Percentiles rank a stretch among this genome's conserved stretches.
Evolutionary conservation across 2,888 invertebrate genomes (phyloP).

Genomic region (Stenichneumon culpator): DNA sequence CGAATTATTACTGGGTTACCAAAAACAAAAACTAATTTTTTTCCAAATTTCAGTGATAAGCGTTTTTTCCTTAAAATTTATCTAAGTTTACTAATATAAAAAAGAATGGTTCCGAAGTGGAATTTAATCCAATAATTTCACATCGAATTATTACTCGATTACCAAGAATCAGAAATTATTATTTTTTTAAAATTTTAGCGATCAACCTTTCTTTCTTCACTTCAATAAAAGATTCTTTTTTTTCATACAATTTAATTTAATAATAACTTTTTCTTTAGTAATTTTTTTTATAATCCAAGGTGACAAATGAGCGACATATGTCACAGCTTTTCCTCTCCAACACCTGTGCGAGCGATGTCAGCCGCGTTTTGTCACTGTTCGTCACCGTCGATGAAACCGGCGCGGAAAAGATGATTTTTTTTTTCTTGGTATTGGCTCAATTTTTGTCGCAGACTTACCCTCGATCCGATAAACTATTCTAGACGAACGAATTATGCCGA

Average conservation of each 20-base stretch:
- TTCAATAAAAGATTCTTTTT: background rate
- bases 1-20: too few relatives aligned
- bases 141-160: too few relatives aligned
- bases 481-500: background rate
- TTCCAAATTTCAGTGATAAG: too few relatives aligned
- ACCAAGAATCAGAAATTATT: too few relatives aligned
- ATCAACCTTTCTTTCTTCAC: too few relatives aligned
- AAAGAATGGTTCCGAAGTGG: too few relatives aligned
- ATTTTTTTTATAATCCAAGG: background rate
- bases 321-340: background rate
- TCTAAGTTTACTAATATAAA: too few relatives aligned
- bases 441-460: background rate
- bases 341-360: background rate
- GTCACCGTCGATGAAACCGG: background rate
- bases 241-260: background rate
- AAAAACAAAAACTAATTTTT: too few relatives aligned
- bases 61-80: too few relatives aligned
- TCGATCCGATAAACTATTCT: background rate
- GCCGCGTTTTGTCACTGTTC: background rate
- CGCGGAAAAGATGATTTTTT: background rate
- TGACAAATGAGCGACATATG: background rate
- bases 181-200: too few relatives aligned
- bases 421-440: background rate
- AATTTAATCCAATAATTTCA: too few relatives aligned
- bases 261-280: background rate